Evolutionary conservation across 64 coral and sea anemone species (phyloP), one percentile per base, ranked within the genome.

Genomic region (Montipora foliosa): DNA sequence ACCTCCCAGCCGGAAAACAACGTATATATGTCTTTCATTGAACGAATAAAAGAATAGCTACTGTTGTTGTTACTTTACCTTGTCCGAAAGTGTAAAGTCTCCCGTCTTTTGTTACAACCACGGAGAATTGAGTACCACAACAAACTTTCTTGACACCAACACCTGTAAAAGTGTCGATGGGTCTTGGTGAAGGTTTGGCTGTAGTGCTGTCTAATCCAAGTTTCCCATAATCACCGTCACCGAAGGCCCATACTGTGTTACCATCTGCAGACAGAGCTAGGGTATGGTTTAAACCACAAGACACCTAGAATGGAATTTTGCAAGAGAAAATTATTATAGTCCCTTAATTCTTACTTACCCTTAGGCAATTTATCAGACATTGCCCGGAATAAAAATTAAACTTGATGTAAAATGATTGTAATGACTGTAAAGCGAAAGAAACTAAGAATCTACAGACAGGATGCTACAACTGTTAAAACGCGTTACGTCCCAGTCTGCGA

Each of bases 71-170:
- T 9, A 53, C 1, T 1, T 13, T 83, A 97, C 95, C 95, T 88
- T 97, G 95, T 64, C 95, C 95, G 10, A 97, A 97, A 19, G 95
- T 94, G 58, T 91, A 97, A 66, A 97, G 75, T 49, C 95, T 69
- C 8, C 95, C 95, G 70, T 97, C 95, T 71, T 91, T 97, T 7
- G 92, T 91, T 19, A 97, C 71, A 14, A 97, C 88, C 15, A 94
- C 95, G n/a, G 95, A 97, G 82, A 97, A 97, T 66, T 97, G 95
- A 44, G 95, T 97, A 0, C 95, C 95, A 50, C 95, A 97, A 82
- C 92, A 97, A 21, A 97, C 92, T 51, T 94, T 97, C 70, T 77
- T 81, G 9, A 93, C 82, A 22, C 95, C 92, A 47, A 88, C 83
- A 57, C 88, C 88, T 79, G 88, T 50, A 46, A 97, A 83, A 4